Evolutionary conservation across 2,113 vertebrate species (phyloP).

Genomic region (Rhinoptilus africanus): DNA sequence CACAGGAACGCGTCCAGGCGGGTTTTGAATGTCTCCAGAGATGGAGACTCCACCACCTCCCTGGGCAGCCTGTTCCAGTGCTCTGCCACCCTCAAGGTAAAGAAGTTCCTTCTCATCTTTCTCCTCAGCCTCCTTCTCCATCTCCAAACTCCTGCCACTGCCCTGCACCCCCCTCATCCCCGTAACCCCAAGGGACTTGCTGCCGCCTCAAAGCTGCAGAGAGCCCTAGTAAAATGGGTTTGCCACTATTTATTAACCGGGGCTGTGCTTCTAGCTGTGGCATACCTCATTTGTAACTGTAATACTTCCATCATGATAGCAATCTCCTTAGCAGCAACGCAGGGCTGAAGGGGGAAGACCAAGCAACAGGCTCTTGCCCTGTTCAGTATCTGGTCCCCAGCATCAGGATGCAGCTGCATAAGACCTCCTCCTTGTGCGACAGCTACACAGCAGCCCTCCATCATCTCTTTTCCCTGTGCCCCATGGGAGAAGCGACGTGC

Average conservation of each 20-base stretch:
- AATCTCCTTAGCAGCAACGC: neutral
- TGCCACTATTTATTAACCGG: neutral
- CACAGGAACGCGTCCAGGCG: too few species aligned
- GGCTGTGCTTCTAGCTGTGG: neutral
- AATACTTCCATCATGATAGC: neutral
- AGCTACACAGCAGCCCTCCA: neutral
- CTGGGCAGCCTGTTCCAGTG: too few species aligned
- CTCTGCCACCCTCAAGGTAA: too few species aligned
- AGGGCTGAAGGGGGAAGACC: neutral
- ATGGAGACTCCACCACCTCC: too few species aligned
- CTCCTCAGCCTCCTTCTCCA: neutral
- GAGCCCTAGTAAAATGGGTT: neutral
- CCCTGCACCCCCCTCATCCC: neutral
- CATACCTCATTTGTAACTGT: neutral
- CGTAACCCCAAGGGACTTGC: neutral
- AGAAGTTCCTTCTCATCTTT: too few species aligned
- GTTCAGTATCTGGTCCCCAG: neutral
- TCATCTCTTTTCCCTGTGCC: neutral
- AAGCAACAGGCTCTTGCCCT: neutral
- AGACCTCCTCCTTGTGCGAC: neutral
- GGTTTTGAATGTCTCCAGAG: too few species aligned
- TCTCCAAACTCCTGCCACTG: neutral
- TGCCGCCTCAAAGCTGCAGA: neutral
- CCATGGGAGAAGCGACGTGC: accelerated
- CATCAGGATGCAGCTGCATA: neutral